Conservation (phyloP, 2,113 vertebrate genomes). For the Atractosteus spatula region DNA sequence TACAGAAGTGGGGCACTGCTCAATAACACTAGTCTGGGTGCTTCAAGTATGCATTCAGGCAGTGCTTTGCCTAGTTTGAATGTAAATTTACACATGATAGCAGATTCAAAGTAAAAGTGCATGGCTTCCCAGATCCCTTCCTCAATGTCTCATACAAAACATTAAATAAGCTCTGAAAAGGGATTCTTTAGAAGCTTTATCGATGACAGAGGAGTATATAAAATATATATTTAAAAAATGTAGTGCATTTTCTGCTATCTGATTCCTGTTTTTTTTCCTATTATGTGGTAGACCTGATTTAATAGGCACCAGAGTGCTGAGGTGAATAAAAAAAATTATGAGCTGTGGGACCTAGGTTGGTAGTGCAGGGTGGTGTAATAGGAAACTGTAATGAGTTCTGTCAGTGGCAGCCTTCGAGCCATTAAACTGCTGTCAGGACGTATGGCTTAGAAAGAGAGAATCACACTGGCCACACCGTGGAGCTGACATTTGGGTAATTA, state of each 20-base stretch:
- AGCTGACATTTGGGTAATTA: conserved; percentile 28
- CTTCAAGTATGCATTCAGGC: too few species aligned
- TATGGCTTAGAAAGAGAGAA: background rate
- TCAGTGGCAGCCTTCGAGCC: conserved; percentile 19
- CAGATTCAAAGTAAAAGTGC: too few species aligned
- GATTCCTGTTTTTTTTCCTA: background rate
- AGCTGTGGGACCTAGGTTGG: background rate
- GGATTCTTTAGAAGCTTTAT: too few species aligned
- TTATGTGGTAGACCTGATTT: background rate
- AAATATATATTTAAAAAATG: background rate
- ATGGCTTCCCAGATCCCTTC: too few species aligned
- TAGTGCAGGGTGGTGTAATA: background rate
- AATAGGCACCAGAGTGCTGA: conserved; percentile 8
- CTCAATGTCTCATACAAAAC: too few species aligned
- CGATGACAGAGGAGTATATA: too few species aligned
- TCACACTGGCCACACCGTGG: background rate
- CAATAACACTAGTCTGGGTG: too few species aligned
- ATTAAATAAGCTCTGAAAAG: too few species aligned
- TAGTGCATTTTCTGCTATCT: conserved; percentile 4
- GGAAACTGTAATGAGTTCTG: conserved; percentile 14
- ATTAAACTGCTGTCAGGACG: conserved; percentile 16
- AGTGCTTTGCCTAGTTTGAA: too few species aligned
- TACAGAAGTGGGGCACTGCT: too few species aligned
- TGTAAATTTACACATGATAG: too few species aligned
- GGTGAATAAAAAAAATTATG: conserved; percentile 11